Evolutionary conservation across 2,797 vertebrate species (phyloP), one percentile per base, ranked within the genome.

Genomic region (Pangasius krempfi): DNA sequence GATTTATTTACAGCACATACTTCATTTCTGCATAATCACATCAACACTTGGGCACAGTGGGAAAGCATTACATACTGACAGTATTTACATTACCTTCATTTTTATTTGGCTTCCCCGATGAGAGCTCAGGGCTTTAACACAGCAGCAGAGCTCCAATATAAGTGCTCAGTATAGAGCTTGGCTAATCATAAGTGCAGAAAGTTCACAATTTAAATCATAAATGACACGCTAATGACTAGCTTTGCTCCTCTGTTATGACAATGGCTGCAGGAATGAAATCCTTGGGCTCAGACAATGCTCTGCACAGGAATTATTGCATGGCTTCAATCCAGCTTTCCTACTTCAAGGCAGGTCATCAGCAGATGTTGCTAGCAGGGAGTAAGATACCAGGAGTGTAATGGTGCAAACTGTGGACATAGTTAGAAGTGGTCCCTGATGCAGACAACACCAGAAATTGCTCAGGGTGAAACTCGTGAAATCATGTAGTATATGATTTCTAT

Each of bases 191-290:
- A 80, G 87, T 81, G 68, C 75, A 44, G 68, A 73, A 87, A 86
- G 86, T 68, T 84, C 52, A 82, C 79, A 66, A 79, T 87, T 80
- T 78, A 81, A 75, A 89, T 89, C 86, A 85, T 52, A 88, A 85
- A 87, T 88, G 87, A 91, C 87, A 76, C 20, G 68, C 75, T 91
- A 89, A 91, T 87, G 87, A 89, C 79, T 86, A 66, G 81, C 58
- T 87, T 89, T 89, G 78, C 47, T 64, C 40, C 75, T 86, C 87
- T 87, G 56, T 84, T 87, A 78, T 68, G 44, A 78, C 84, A 89
- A 85, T 85, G 82, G 86, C 82, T 54, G 73, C 82, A 54, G 84
- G 79, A 76, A 85, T 84, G 64, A 91, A 87, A 89, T 81, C 73
- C 82, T 47, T 13, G 22, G 37, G 54, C 75, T 89, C 75, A 89